Percentiles rank a stretch among this genome's conserved stretches.
phyloP scores from a whole-genome alignment of 2,888 invertebrate species.

The Campoplex capitator region DNA sequence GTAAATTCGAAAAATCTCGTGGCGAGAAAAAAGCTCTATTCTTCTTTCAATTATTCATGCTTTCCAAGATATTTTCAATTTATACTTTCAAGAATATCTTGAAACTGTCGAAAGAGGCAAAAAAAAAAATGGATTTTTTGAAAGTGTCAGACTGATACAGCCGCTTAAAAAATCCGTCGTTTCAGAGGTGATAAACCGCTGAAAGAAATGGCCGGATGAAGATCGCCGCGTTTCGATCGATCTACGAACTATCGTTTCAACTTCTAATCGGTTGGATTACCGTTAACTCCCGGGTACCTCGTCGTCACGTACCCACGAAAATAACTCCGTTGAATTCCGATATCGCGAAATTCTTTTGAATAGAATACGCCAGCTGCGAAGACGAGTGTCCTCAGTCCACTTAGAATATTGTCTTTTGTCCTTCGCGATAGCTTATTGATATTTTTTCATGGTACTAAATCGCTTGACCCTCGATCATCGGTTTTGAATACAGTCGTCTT shows the following conservation, averaged over 20 bases:
- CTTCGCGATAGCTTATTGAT: constrained; percentile 53
- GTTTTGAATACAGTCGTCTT: constrained; percentile 8
- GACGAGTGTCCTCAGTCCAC: constrained; percentile 43
- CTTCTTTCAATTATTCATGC: too few relatives aligned
- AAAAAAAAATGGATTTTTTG: too few relatives aligned
- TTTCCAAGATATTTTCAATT: too few relatives aligned
- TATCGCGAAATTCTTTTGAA: constrained; percentile 14
- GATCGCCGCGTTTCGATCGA: not conserved
- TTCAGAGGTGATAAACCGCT: too few relatives aligned
- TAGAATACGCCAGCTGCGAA: not conserved
- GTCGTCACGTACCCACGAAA: constrained; percentile 15
- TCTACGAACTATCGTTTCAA: not conserved
- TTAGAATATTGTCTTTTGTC: constrained; percentile 21
- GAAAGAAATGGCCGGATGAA: not conserved
- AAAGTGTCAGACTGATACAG: too few relatives aligned
- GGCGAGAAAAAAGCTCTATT: too few relatives aligned
- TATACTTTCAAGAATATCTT: too few relatives aligned
- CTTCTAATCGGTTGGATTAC: not conserved
- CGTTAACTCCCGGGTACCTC: not conserved
- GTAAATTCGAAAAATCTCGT: too few relatives aligned
- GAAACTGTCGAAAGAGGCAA: too few relatives aligned
- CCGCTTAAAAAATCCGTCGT: too few relatives aligned
- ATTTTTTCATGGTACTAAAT: constrained; percentile 32
- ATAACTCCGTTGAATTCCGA: not conserved
- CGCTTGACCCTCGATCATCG: constrained; percentile 41